Conservation (phyloP, 2,888 invertebrate species). For the Acrocyrtus sp. region DNA sequence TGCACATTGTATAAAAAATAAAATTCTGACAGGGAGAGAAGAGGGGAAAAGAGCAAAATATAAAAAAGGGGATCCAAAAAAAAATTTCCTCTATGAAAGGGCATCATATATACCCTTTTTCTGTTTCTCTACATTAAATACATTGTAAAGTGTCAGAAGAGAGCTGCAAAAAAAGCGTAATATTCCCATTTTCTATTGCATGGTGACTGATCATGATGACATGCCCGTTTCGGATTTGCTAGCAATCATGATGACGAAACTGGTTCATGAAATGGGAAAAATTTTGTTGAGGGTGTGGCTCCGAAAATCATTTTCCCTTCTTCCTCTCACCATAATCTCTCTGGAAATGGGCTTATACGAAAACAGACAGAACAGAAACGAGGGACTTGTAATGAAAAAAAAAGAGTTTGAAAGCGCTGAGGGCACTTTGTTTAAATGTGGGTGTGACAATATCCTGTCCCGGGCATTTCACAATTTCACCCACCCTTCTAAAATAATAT, state of each 20-base stretch:
- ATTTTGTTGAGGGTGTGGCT: neutral
- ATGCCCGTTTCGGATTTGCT: neutral
- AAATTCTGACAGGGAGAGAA: too few species aligned
- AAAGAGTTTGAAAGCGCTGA: neutral
- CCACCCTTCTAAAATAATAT: slow-evolving; percentile 1
- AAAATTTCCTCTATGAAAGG: too few species aligned
- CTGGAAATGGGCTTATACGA: neutral
- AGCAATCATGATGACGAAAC: neutral
- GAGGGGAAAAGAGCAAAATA: neutral
- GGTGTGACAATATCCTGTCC: slow-evolving; percentile 55
- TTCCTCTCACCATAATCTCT: neutral
- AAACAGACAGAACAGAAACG: neutral
- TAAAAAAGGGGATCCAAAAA: too few species aligned
- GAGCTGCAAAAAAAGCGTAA: too few species aligned
- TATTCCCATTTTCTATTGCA: too few species aligned
- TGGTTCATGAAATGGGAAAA: neutral
- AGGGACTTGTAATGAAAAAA: neutral
- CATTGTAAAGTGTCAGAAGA: too few species aligned
- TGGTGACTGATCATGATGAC: too few species aligned
- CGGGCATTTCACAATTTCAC: slow-evolving; percentile 37
- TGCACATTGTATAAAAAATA: too few species aligned
- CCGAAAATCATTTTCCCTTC: neutral
- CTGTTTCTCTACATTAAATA: too few species aligned
- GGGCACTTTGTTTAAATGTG: slow-evolving; percentile 14
- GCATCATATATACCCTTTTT: too few species aligned